Conservation (phyloP, 2,797 vertebrate species). For the Sebastes iracundus region DNA sequence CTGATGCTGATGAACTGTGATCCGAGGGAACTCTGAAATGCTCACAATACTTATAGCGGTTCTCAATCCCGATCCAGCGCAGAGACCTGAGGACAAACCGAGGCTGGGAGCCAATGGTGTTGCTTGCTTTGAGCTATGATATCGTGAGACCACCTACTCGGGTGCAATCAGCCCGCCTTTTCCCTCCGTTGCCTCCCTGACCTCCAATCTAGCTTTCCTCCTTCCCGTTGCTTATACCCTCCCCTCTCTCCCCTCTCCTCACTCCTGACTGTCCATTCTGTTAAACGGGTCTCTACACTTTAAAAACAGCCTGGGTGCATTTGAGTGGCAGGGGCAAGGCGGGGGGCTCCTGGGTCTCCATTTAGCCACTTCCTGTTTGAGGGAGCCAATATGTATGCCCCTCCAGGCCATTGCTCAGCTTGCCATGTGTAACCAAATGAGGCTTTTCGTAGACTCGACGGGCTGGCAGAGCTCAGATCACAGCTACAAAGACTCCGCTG, state of each 20-base stretch:
- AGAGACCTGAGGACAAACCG: slow-evolving; percentile 42
- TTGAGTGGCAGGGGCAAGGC: slow-evolving; percentile 70
- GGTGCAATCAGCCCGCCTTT: slow-evolving; percentile 52
- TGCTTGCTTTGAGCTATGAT: slow-evolving; percentile 30
- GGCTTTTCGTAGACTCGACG: slow-evolving; percentile 35
- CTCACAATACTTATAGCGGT: slow-evolving; percentile 36
- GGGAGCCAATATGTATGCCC: slow-evolving; percentile 63
- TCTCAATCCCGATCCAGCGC: slow-evolving; percentile 31
- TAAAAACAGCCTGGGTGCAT: slow-evolving; percentile 64
- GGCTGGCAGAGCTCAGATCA: slow-evolving; percentile 51
- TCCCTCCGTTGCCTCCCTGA: slow-evolving; percentile 63
- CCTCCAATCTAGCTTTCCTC: slow-evolving; percentile 53
- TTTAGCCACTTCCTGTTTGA: slow-evolving; percentile 76
- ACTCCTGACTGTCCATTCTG: slow-evolving; percentile 63
- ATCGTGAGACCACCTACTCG: slow-evolving; percentile 56
- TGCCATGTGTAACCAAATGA: slow-evolving; percentile 60
- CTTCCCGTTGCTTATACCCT: slow-evolving; percentile 20
- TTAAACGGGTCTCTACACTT: slow-evolving; percentile 33
- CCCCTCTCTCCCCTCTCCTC: slow-evolving; percentile 26
- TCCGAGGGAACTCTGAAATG: slow-evolving; percentile 48
- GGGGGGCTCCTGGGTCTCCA: slow-evolving; percentile 55
- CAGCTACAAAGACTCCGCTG: slow-evolving; percentile 54
- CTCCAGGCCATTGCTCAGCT: slow-evolving; percentile 62
- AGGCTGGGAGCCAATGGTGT: slow-evolving; percentile 43
- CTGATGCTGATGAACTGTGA: slow-evolving; percentile 70